Evolutionary conservation across 2,888 invertebrate genomes (phyloP), one percentile per base, ranked within the genome.

Genomic region (Phortica okadai): DNA sequence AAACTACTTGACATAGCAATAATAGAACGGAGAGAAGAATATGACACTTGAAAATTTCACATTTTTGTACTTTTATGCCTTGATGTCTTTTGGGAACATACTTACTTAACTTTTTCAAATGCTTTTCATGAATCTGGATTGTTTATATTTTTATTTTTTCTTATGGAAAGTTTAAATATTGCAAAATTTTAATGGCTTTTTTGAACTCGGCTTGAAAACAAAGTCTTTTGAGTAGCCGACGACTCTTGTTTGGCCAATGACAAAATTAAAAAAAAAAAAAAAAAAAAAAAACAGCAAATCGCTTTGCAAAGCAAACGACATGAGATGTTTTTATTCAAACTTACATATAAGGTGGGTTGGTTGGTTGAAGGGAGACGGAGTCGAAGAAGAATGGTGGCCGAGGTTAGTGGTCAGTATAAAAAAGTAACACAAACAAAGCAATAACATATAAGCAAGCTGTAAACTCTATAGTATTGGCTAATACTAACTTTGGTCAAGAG

Each of bases 131-230:
- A 21, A 21, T 21, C 21, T 21, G 21, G 21, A 21, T 21, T 21
- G 21, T 21, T 21, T 21, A 0, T 21, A 21, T 21, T 21, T 21
- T 21, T 56, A n/a, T 56, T 4, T 56, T 56, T 56, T 11, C 4
- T 56, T 56, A 4, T 56, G 11, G 14, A 56, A n/a, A 3, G 56
- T 56, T 56, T 56, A 6, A 5, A n/a, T n/a, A 77, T 73, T 78
- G 74, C 69, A 72, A 69, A 74, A 76, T 81, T 79, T 79, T 79
- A 74, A 73, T 81, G 82, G 87, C 85, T 86, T 85, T 88, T 80
- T 88, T 87, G 86, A 82, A 82, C 83, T 80, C 81, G 81, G 67
- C 45, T 69, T 69, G 5, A 67, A 66, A 66, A 41, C 16, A 7
- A 6, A 8, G 44, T 69, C 44, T 21, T 16, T 59, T n/a, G 62